phyloP scores from a whole-genome alignment of 2,888 invertebrate genomes.

The Pocota personata region DNA sequence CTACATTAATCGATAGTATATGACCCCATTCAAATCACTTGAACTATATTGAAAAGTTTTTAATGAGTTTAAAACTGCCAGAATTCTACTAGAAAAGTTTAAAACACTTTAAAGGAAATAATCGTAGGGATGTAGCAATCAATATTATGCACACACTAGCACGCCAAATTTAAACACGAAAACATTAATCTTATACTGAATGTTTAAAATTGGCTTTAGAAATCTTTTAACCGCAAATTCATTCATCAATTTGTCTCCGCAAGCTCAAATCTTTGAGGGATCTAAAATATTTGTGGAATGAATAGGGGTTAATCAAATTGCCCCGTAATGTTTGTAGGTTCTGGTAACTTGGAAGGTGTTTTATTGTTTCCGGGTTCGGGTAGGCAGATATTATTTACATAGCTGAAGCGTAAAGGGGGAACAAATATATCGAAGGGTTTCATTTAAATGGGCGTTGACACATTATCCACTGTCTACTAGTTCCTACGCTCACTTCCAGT shows the following conservation, averaged over 20 bases:
- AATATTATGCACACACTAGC: neutral
- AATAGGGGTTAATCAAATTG: constrained; percentile 15
- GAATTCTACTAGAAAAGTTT: neutral
- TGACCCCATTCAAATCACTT: constrained; percentile 48
- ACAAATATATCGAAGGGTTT: neutral
- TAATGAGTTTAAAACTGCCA: constrained; percentile 42
- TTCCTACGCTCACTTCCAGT: too few relatives aligned
- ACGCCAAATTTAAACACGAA: constrained; percentile 3
- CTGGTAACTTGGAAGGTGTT: neutral
- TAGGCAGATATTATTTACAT: too few relatives aligned
- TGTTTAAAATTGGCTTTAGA: neutral
- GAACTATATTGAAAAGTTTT: constrained; percentile 48
- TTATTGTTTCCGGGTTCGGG: neutral
- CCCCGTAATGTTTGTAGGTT: neutral
- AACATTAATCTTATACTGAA: constrained; percentile 9
- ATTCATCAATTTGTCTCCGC: constrained; percentile 16
- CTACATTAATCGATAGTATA: constrained; percentile 15
- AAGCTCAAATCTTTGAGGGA: neutral
- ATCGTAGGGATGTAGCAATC: neutral
- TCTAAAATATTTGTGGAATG: neutral
- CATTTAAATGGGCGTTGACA: too few relatives aligned
- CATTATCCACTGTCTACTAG: too few relatives aligned
- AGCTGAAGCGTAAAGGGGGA: too few relatives aligned
- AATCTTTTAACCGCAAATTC: constrained; percentile 14
- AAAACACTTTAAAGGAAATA: constrained; percentile 1